These are phyloP conservation scores for Samia ricini DNA, from an alignment of 1,140 invertebrate species.

Conservation along the genomic window DNA sequence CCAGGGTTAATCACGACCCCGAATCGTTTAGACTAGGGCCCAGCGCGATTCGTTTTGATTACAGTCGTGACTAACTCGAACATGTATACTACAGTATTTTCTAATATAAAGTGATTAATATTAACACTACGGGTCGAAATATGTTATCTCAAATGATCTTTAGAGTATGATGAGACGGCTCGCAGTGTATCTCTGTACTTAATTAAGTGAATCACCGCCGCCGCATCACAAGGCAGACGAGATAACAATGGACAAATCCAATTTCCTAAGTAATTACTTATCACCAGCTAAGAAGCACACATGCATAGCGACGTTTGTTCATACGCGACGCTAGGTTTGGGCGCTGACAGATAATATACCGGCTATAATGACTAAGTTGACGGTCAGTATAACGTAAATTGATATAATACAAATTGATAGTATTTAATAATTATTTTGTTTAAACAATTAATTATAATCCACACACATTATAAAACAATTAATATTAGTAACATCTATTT, in stretches of 20 bases:
- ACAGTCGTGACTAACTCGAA: too few species aligned
- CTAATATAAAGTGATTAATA: not conserved
- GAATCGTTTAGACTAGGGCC: too few species aligned
- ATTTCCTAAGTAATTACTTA: conserved; percentile 33
- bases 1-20: too few species aligned
- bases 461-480: too few species aligned
- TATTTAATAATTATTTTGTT: too few species aligned
- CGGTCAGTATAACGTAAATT: not conserved
- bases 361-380: not conserved
- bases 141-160: not conserved
- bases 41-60: too few species aligned
- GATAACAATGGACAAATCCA: conserved; percentile 34
- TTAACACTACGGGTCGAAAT: not conserved
- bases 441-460: too few species aligned
- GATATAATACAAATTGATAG: too few species aligned
- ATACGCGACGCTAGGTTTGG: conserved; percentile 5
- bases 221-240: conserved; percentile 17
- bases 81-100: too few species aligned
- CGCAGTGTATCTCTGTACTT: conserved; percentile 4
- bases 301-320: conserved; percentile 9
- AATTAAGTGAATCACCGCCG: conserved; percentile 32
- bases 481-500: too few species aligned
- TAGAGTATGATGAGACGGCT: not conserved
- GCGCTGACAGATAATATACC: not conserved
- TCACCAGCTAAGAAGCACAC: conserved; percentile 14